Evolutionary conservation across 2,113 vertebrate species (phyloP).

Genomic region (Crotalus viridis): DNA sequence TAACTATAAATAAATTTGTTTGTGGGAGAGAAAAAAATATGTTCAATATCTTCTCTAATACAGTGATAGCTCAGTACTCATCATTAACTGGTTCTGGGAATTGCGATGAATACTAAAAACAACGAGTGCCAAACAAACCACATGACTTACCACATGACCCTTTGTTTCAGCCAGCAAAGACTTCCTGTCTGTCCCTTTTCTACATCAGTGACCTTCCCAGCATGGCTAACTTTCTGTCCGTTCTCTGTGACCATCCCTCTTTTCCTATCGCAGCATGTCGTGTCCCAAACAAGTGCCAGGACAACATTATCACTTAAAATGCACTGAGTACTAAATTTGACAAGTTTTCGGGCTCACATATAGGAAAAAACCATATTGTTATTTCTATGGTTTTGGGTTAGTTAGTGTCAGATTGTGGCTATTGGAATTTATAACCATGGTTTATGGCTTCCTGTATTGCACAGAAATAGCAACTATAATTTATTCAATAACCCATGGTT

Average conservation of each 20-base stretch:
- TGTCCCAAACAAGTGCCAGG: too few relatives aligned
- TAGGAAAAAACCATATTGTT: background rate
- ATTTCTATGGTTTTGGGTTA: background rate
- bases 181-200: too few relatives aligned
- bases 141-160: too few relatives aligned
- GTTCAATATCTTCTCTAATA: accelerated
- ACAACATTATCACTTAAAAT: background rate
- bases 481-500: background rate
- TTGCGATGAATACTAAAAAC: too few relatives aligned
- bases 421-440: background rate
- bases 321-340: background rate
- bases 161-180: too few relatives aligned
- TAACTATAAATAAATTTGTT: accelerated
- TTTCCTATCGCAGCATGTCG: too few relatives aligned
- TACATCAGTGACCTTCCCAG: too few relatives aligned
- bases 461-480: background rate
- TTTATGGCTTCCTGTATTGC: background rate
- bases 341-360: background rate
- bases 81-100: too few relatives aligned
- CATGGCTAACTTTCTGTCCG: too few relatives aligned
- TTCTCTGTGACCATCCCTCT: too few relatives aligned
- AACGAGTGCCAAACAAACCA: too few relatives aligned
- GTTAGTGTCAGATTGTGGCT: background rate
- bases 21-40: background rate
- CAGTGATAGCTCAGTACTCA: too few relatives aligned